Percentiles rank a stretch among this genome's conserved stretches.
These are phyloP conservation scores for Psix sp. DNA, from an alignment of 1,140 invertebrate genomes.

Conservation along the genomic window DNA sequence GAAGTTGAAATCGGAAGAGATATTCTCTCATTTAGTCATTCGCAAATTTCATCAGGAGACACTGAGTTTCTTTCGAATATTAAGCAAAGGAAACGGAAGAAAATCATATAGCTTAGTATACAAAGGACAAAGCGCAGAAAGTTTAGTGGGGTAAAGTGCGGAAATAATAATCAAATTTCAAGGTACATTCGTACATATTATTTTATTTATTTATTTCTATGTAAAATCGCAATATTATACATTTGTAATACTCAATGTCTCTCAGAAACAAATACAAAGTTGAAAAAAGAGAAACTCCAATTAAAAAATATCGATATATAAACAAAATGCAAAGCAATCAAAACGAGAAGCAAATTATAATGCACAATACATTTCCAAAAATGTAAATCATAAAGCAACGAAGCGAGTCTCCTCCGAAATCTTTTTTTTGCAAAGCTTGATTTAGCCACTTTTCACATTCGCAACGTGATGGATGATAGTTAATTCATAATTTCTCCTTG, in stretches of 20 bases:
- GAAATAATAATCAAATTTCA: slow-evolving; percentile 43
- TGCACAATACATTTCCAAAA: slow-evolving; percentile 56
- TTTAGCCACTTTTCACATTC: slow-evolving; percentile 23
- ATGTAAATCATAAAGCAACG: slow-evolving; percentile 55
- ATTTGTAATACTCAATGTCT: slow-evolving; percentile 63
- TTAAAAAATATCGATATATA: slow-evolving; percentile 58
- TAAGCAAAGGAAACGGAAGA: too few species aligned
- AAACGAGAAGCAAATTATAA: slow-evolving; percentile 59
- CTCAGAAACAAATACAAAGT: slow-evolving; percentile 60
- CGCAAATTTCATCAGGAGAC: slow-evolving; percentile 48
- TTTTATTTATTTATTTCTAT: slow-evolving; percentile 57
- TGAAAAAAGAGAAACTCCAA: slow-evolving; percentile 54
- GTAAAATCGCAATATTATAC: slow-evolving; percentile 63
- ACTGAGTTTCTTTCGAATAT: too few species aligned
- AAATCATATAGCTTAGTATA: too few species aligned
- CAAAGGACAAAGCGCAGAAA: neutral
- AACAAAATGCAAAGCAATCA: slow-evolving; percentile 59
- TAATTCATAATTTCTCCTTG: slow-evolving; percentile 6
- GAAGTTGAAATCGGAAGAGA: slow-evolving; percentile 57
- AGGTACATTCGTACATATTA: slow-evolving; percentile 54
- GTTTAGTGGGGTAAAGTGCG: slow-evolving; percentile 36
- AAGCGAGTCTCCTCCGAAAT: slow-evolving; percentile 57
- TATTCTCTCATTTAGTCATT: slow-evolving; percentile 28
- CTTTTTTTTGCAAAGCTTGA: slow-evolving; percentile 11
- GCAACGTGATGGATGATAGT: slow-evolving; percentile 33